Conservation (phyloP, 2,113 vertebrate species). For the Podocnemis expansa region DNA sequence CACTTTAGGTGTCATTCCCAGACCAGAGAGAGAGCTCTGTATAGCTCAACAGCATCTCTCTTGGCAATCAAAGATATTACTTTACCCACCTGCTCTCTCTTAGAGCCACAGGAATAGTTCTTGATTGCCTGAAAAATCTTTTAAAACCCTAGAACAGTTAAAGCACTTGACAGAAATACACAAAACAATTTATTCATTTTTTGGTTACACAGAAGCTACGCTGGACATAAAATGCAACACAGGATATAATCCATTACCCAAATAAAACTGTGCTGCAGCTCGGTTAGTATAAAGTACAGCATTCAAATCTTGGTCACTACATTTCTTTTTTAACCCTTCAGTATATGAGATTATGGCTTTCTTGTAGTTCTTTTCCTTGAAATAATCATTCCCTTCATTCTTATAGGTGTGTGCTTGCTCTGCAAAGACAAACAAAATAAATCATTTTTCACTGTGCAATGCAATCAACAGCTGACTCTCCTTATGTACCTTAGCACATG, state of each 20-base stretch:
- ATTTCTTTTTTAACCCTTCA: conserved; percentile 85
- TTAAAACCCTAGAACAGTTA: background rate
- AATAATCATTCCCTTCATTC: conserved; percentile 92
- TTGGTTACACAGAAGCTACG: background rate
- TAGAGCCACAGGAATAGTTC: accelerated
- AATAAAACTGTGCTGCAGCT: conserved; percentile 88
- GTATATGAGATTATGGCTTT: conserved; percentile 86
- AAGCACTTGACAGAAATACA: background rate
- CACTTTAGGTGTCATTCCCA: background rate
- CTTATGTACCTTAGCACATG: background rate
- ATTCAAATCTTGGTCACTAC: conserved; percentile 79
- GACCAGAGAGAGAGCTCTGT: background rate
- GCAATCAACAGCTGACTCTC: background rate
- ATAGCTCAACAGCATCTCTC: background rate
- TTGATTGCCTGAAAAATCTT: background rate
- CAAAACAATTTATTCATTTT: background rate
- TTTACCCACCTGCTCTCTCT: background rate
- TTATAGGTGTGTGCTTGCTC: conserved; percentile 87
- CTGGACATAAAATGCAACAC: background rate
- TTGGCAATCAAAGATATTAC: background rate
- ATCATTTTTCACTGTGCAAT: background rate
- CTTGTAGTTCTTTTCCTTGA: conserved; percentile 90
- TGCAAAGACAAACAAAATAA: conserved; percentile 38
- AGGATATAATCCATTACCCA: conserved; percentile 74
- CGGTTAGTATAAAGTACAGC: conserved; percentile 88